A percentile compares a stretch with the other conserved stretches of the same genome.
phyloP scores from a whole-genome alignment of 2,888 invertebrate species.

The Agrotis exclamationis region DNA sequence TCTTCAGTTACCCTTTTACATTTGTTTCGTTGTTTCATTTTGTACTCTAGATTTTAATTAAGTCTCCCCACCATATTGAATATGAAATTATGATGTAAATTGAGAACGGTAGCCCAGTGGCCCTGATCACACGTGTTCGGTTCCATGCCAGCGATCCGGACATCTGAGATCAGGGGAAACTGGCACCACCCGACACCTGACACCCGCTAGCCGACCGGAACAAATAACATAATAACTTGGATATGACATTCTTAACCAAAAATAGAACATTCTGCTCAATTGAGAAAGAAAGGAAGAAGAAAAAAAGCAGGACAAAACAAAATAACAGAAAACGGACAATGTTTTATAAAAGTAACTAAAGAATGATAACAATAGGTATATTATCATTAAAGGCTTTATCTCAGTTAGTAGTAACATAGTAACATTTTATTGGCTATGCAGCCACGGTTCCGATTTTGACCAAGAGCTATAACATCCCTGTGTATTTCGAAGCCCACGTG shows the following conservation, averaged over 20 bases:
- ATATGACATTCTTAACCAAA: conserved; percentile 29
- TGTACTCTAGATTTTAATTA: conserved; percentile 17
- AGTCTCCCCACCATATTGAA: conserved; percentile 46
- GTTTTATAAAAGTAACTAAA: no score
- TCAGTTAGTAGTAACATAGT: no score
- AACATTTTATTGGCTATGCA: no score
- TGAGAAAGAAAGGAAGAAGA: neutral
- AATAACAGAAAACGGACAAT: no score
- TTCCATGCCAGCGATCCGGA: conserved; percentile 78
- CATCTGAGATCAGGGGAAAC: conserved; percentile 77
- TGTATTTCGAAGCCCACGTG: neutral
- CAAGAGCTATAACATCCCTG: neutral
- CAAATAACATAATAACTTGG: conserved; percentile 36
- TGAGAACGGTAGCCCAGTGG: conserved; percentile 75
- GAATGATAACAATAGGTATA: no score
- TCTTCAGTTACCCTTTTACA: no score
- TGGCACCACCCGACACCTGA: conserved; percentile 73
- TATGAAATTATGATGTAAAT: conserved; percentile 71
- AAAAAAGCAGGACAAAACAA: no score
- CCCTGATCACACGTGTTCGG: conserved; percentile 81
- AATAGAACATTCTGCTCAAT: conserved; percentile 15
- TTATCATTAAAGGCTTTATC: no score
- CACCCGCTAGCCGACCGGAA: conserved; percentile 71
- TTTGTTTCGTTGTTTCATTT: no score
- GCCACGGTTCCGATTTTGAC: no score